Conservation (phyloP, 2,113 vertebrate species). For the Apaloderma vittatum region DNA sequence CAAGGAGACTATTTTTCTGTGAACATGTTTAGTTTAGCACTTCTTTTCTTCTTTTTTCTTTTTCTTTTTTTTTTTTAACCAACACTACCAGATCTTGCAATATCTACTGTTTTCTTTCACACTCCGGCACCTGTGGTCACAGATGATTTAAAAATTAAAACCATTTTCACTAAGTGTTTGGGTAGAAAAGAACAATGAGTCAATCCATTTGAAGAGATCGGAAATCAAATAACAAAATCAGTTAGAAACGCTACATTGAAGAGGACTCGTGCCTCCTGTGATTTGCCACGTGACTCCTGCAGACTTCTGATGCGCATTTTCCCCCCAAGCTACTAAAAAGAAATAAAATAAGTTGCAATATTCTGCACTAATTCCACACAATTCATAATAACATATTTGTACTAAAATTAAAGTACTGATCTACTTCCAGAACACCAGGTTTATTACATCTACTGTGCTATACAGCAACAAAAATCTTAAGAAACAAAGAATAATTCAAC, state of each 20-base stretch:
- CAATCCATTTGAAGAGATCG: not conserved
- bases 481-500: not conserved
- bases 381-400: not conserved
- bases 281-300: not conserved
- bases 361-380: not conserved
- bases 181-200: not conserved
- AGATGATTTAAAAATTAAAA: slow-evolving; percentile 3
- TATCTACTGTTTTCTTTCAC: slow-evolving; percentile 21
- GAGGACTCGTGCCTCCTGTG: not conserved
- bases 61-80: not conserved
- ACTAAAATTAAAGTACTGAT: not conserved
- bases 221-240: not conserved
- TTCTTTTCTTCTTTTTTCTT: not conserved
- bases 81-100: not conserved
- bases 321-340: not conserved
- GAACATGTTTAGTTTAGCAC: slow-evolving; percentile 11
- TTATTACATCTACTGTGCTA: not conserved
- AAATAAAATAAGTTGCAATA: not conserved
- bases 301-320: not conserved
- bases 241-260: not conserved
- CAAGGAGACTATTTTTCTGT: not conserved
- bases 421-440: not conserved
- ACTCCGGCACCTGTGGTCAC: not conserved
- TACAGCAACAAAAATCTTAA: not conserved
- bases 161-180: not conserved